These are phyloP conservation scores for Callinectes sapidus DNA, from an alignment of 2,888 invertebrate genomes.

Conservation along the genomic window DNA sequence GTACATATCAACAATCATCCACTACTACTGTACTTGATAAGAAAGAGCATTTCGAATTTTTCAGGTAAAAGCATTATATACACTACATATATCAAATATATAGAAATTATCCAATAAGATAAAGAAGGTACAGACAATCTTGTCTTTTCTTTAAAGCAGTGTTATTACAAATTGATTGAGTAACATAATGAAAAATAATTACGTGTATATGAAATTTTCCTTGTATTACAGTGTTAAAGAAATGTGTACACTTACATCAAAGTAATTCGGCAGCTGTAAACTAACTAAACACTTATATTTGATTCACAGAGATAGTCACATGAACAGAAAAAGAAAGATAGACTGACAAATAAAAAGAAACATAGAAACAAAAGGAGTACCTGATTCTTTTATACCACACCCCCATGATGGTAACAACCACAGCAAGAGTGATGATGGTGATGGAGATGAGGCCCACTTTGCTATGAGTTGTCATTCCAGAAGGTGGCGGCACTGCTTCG, in stretches of 20 bases:
- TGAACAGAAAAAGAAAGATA: background rate
- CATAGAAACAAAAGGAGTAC: constrained; percentile 16
- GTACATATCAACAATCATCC: background rate
- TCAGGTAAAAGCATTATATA: background rate
- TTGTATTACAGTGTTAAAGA: too few relatives aligned
- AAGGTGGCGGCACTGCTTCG: background rate
- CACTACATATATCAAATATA: background rate
- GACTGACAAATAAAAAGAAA: background rate
- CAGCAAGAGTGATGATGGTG: constrained; percentile 34
- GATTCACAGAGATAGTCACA: background rate
- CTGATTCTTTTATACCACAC: constrained; percentile 59
- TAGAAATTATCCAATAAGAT: background rate
- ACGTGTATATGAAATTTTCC: too few relatives aligned
- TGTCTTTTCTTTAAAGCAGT: background rate
- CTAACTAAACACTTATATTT: background rate
- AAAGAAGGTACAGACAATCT: background rate
- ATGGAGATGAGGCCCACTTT: constrained; percentile 46
- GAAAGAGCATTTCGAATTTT: background rate
- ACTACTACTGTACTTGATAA: background rate
- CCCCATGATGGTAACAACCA: constrained; percentile 43
- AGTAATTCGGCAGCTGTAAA: too few relatives aligned
- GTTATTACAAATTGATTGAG: background rate
- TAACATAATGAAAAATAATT: background rate
- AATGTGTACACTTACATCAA: background rate
- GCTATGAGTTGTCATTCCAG: constrained; percentile 13